Evolutionary conservation across 2,113 vertebrate species (phyloP), one percentile per base, ranked within the genome.

Genomic region (Poicephalus gulielmi): DNA sequence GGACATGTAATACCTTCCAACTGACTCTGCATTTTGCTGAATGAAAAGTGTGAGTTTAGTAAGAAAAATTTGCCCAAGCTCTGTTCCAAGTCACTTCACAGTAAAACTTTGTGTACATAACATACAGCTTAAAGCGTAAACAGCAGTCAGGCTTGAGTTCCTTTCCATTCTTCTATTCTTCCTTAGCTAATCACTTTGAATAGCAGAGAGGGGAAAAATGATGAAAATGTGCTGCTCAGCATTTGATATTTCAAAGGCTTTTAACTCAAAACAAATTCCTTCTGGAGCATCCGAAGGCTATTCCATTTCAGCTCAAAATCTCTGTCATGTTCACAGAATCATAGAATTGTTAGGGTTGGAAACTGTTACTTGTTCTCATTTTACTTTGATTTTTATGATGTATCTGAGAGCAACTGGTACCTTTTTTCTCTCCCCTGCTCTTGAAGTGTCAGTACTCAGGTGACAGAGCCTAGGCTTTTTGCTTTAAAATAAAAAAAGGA

Each of bases 91-190:
- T 75, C 55, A 64, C 17, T 92, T 96, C 83, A 71, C 76, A 64
- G 60, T 71, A 75, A 82, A 86, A 86, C 1, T 4, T n/a, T 86
- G 67, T 76, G 76, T 91, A 86, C 44, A 25, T 60, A 91, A 50
- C 57, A 59, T 47, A 11, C 12, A 50, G 17, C 79, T 74, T 67
- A 10, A 79, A 70, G 68, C 64, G 52, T 86, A 71, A 90, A 77
- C 30, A 92, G 75, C 71, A 88, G 85, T 90, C 64, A 85, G 53
- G 43, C 79, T 92, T 50, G 17, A 88, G 44, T 46, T 93, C 53
- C 47, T 86, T 93, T 88, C 55, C 13, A 64, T 97, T 93, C 90
- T 87, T 88, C 74, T 92, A 22, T 53, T 88, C 46, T 57, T 69
- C 39, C 55, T 71, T 64, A 93, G 64, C 71, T 88, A 23, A 15